phyloP scores from a whole-genome alignment of 2,113 vertebrate species.

The Egretta garzetta region DNA sequence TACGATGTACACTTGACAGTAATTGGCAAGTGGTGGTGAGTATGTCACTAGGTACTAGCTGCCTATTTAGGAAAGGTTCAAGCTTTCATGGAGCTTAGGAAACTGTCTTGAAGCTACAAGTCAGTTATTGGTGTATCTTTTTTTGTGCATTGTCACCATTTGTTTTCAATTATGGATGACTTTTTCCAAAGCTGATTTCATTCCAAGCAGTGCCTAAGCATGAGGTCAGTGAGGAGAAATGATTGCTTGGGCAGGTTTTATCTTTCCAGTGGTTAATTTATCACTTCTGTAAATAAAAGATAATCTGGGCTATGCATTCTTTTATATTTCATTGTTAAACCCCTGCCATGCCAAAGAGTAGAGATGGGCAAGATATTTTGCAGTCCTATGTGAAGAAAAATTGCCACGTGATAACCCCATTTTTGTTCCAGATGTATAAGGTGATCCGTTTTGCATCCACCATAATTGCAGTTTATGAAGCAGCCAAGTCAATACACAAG shows the following conservation, averaged over 20 bases:
- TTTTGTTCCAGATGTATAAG: slow-evolving; percentile 50
- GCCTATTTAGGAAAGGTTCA: background rate
- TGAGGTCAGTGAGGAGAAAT: slow-evolving; percentile 40
- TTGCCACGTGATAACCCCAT: background rate
- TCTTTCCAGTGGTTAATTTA: slow-evolving; percentile 54
- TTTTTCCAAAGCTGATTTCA: slow-evolving; percentile 27
- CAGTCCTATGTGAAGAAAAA: background rate
- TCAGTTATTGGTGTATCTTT: background rate
- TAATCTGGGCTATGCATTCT: background rate
- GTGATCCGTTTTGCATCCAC: slow-evolving; percentile 11
- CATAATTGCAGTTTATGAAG: slow-evolving; percentile 3
- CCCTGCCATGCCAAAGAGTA: background rate
- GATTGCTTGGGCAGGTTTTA: slow-evolving; percentile 37
- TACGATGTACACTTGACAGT: background rate
- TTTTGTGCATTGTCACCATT: slow-evolving; percentile 18
- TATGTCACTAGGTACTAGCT: background rate
- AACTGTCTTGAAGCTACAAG: background rate
- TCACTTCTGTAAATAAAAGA: slow-evolving; percentile 48
- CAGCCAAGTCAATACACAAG: background rate
- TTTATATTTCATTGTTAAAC: background rate
- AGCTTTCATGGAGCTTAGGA: background rate
- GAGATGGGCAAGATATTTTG: slow-evolving; percentile 10
- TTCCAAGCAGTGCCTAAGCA: slow-evolving; percentile 31
- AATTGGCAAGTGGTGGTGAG: background rate
- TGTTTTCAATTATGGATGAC: slow-evolving; percentile 41